Percentiles rank a stretch among this genome's conserved stretches.
phyloP scores from a whole-genome alignment of 2,888 invertebrate genomes.

The Stenodera caucasica region DNA sequence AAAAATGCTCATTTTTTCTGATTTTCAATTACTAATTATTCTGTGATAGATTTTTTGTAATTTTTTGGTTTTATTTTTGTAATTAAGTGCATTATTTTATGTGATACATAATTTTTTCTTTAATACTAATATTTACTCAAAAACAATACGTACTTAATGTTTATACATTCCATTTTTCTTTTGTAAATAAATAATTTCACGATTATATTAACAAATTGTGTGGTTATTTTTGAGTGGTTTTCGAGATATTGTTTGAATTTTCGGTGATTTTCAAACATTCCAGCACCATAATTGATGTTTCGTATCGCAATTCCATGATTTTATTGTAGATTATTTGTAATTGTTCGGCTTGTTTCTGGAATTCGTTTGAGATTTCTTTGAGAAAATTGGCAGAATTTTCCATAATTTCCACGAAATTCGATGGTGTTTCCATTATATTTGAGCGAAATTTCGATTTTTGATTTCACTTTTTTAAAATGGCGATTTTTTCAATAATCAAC shows the following conservation, averaged over 20 bases:
- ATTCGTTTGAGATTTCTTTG: neutral
- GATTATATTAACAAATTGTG: neutral
- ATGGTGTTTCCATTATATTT: neutral
- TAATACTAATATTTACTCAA: constrained; percentile 22
- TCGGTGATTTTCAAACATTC: neutral
- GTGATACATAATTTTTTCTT: constrained; percentile 17
- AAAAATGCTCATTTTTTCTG: constrained; percentile 23
- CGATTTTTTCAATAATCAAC: too few species aligned
- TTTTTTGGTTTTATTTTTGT: neutral
- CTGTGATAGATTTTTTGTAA: constrained; percentile 27
- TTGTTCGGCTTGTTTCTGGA: constrained; percentile 8
- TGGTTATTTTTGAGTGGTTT: neutral
- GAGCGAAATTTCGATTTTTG: neutral
- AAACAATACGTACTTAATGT: constrained; percentile 17
- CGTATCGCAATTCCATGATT: neutral
- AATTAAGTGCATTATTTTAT: constrained; percentile 14
- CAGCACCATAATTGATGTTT: constrained; percentile 1
- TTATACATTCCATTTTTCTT: constrained; percentile 1
- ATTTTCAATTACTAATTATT: constrained; percentile 28
- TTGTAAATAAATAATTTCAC: neutral
- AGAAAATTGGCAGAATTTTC: neutral
- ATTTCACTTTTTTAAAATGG: neutral
- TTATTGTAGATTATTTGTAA: constrained; percentile 1
- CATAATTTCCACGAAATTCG: neutral
- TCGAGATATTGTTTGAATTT: neutral